phyloP scores from a whole-genome alignment of 2,797 vertebrate species.

The Tauraco hartlaubi region DNA sequence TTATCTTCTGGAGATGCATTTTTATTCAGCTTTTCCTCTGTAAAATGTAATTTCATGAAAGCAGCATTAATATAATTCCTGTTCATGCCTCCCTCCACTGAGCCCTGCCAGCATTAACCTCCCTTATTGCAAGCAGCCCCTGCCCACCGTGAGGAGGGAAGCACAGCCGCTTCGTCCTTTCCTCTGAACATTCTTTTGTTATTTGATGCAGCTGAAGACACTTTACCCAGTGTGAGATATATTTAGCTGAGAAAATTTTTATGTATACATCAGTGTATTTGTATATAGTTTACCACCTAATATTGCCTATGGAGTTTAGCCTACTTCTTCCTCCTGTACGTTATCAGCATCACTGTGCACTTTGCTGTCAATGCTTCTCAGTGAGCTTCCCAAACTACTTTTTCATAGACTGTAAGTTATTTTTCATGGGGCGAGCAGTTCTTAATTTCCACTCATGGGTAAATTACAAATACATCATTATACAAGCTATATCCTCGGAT shows the following conservation, averaged over 20 bases:
- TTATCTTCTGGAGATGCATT: not conserved
- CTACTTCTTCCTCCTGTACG: not conserved
- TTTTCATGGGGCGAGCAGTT: not conserved
- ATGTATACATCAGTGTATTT: not conserved
- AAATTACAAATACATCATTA: not conserved
- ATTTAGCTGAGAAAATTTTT: not conserved
- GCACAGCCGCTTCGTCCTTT: not conserved
- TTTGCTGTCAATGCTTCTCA: not conserved
- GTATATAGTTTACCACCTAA: not conserved
- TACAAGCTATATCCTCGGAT: not conserved
- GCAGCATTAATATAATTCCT: not conserved
- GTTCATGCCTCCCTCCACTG: not conserved
- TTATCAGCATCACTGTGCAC: not conserved
- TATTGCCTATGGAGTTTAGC: not conserved
- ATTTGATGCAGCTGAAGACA: not conserved
- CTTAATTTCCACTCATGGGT: not conserved
- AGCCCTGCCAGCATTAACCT: not conserved
- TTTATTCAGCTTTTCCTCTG: not conserved
- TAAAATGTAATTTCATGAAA: not conserved
- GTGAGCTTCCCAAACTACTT: not conserved
- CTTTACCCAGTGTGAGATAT: not conserved
- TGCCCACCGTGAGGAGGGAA: not conserved
- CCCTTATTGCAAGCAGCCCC: not conserved
- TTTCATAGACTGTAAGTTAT: not conserved
- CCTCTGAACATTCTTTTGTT: not conserved